Evolutionary conservation across 2,888 invertebrate genomes (phyloP).

Genomic region (Teleiodes luculella): DNA sequence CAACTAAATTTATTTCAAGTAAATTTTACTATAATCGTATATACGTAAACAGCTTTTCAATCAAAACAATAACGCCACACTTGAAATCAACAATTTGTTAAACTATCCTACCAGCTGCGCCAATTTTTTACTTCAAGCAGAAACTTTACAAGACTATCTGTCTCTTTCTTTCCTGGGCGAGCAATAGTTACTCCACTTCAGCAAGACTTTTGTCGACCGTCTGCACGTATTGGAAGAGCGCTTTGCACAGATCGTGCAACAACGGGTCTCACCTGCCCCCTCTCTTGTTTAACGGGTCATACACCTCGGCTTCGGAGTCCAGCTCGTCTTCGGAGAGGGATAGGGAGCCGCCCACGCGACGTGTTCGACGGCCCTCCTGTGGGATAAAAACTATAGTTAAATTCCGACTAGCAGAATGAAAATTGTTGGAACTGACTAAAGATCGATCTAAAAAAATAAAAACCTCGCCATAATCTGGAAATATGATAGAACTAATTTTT

Average conservation of each 20-base stretch:
- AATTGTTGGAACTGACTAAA: not conserved
- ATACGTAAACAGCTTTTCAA: no score
- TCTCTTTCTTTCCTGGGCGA: not conserved
- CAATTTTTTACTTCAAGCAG: no score
- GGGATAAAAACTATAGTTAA: slow-evolving; percentile 10
- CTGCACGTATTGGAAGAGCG: slow-evolving; percentile 55
- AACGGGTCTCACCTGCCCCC: slow-evolving; percentile 69
- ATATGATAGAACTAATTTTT: no score
- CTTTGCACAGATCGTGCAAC: slow-evolving; percentile 72
- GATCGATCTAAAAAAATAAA: no score
- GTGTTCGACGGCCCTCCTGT: slow-evolving; percentile 77
- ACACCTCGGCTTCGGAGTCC: slow-evolving; percentile 82
- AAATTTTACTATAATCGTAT: no score
- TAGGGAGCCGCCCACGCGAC: slow-evolving; percentile 87
- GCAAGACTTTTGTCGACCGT: slow-evolving; percentile 22
- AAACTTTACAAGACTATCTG: not conserved
- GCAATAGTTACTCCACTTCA: not conserved
- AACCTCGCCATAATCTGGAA: no score
- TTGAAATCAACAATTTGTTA: no score
- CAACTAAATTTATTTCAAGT: no score
- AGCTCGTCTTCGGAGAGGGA: slow-evolving; percentile 91
- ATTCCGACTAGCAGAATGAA: not conserved
- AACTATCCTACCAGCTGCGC: no score
- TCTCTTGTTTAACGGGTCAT: slow-evolving; percentile 66
- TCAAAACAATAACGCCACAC: no score